Evolutionary conservation across 2,888 invertebrate species (phyloP).

Genomic region (Lasioglossum oenotherae): DNA sequence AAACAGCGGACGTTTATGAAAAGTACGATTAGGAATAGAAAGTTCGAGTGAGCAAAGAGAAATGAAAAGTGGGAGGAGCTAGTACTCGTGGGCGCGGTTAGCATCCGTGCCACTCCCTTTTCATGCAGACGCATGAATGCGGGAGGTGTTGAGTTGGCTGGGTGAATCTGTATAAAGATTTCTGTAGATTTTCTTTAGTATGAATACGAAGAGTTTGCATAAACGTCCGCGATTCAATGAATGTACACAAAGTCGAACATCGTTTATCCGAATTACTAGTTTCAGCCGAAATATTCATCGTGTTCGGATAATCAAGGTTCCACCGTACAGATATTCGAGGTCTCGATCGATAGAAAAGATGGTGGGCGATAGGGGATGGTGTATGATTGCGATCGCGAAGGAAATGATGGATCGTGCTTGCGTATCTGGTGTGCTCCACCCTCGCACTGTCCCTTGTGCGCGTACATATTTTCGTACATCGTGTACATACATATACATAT

Average conservation of each 20-base stretch:
- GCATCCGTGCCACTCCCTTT: background rate
- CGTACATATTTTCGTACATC: conserved; percentile 9
- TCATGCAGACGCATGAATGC: background rate
- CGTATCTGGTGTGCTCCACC: conserved; percentile 43
- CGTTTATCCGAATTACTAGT: background rate
- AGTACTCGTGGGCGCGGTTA: background rate
- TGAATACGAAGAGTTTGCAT: background rate
- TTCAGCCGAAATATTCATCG: background rate
- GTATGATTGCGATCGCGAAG: conserved; percentile 13
- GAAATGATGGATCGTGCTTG: conserved; percentile 35
- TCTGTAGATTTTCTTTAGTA: background rate
- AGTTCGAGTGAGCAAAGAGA: background rate
- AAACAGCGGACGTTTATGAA: background rate
- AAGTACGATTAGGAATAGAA: background rate
- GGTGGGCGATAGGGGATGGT: conserved; percentile 4
- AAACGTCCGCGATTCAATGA: background rate
- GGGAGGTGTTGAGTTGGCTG: background rate
- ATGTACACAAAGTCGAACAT: background rate
- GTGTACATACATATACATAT: conserved; percentile 20
- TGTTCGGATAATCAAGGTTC: background rate
- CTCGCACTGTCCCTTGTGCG: background rate
- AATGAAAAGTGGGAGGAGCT: background rate
- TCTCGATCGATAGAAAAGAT: conserved; percentile 16
- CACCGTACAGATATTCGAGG: background rate
- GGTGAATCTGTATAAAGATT: background rate